Evolutionary conservation across 1,140 invertebrate genomes (phyloP).

Genomic region (Scaptomyza montana): DNA sequence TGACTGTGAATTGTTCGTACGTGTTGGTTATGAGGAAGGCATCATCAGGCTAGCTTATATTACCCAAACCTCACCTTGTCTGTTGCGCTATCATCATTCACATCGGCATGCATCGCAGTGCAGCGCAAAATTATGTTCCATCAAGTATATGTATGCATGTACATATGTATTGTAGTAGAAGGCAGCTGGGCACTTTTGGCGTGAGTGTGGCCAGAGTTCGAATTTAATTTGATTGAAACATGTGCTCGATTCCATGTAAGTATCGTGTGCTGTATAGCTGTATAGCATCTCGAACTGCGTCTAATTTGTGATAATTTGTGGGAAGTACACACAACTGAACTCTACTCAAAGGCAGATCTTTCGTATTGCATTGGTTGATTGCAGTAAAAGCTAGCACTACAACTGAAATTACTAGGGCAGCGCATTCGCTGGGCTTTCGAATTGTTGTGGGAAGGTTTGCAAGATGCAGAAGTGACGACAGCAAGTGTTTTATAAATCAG

Average conservation of each 20-base stretch:
- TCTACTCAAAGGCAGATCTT: constrained; percentile 25
- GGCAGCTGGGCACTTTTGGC: constrained; percentile 29
- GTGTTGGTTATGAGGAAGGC: constrained; percentile 76
- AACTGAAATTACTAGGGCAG: constrained; percentile 42
- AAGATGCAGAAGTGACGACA: constrained; percentile 28
- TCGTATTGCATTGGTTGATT: constrained; percentile 15
- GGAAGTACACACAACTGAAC: constrained; percentile 53
- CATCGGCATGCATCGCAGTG: constrained; percentile 43
- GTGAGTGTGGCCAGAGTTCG: constrained; percentile 45
- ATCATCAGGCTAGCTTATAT: constrained; percentile 20
- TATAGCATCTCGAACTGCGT: constrained; percentile 64
- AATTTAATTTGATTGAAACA: constrained; percentile 71
- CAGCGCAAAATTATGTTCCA: constrained; percentile 70
- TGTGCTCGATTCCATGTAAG: constrained; percentile 38
- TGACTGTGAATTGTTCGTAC: constrained; percentile 72
- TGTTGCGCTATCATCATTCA: constrained; percentile 47
- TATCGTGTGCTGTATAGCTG: constrained; percentile 3
- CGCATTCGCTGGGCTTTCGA: background rate
- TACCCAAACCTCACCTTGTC: background rate
- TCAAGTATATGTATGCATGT: constrained; percentile 42
- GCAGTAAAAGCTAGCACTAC: background rate
- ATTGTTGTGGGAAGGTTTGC: constrained; percentile 33
- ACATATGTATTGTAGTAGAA: too few species aligned
- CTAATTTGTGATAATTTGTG: constrained; percentile 81
- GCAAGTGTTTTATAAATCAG: constrained; percentile 40